Evolutionary conservation across 2,113 vertebrate species (phyloP).

Genomic region (Pelecanoides urinatrix): DNA sequence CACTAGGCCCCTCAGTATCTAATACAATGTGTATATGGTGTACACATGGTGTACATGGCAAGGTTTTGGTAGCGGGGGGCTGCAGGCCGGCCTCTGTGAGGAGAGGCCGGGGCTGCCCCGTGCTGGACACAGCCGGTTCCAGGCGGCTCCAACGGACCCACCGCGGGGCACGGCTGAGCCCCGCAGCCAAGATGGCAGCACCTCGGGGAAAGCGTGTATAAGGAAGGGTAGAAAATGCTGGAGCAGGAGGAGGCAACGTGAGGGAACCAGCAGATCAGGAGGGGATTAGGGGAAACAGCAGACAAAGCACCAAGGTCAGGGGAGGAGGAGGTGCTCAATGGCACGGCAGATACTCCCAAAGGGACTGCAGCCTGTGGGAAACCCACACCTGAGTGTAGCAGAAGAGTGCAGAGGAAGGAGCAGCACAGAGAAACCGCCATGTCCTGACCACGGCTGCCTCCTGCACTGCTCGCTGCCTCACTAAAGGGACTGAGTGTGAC

Average conservation of each 20-base stretch:
- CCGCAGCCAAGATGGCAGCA: fast-evolving
- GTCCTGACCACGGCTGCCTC: neutral
- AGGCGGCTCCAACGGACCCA: fast-evolving
- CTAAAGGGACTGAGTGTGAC: neutral
- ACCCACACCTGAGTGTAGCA: neutral
- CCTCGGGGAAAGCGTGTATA: fast-evolving
- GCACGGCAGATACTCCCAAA: neutral
- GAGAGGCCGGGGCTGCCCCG: fast-evolving
- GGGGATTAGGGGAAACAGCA: neutral
- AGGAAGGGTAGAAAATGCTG: neutral
- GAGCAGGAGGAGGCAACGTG: neutral
- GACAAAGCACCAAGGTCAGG: neutral
- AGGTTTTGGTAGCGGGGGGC: neutral
- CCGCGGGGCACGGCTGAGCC: neutral
- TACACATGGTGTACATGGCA: neutral
- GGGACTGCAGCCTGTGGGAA: neutral
- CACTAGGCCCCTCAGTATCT: neutral
- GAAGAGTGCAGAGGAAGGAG: neutral
- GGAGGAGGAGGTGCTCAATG: neutral
- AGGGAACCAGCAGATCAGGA: neutral
- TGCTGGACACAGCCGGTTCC: neutral
- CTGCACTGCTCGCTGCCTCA: neutral
- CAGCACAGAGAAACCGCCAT: neutral
- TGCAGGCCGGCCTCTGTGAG: neutral
- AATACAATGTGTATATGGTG: neutral